Evolutionary conservation across 2,797 vertebrate genomes (phyloP), one percentile per base, ranked within the genome.

Genomic region (Anas bahamensis): DNA sequence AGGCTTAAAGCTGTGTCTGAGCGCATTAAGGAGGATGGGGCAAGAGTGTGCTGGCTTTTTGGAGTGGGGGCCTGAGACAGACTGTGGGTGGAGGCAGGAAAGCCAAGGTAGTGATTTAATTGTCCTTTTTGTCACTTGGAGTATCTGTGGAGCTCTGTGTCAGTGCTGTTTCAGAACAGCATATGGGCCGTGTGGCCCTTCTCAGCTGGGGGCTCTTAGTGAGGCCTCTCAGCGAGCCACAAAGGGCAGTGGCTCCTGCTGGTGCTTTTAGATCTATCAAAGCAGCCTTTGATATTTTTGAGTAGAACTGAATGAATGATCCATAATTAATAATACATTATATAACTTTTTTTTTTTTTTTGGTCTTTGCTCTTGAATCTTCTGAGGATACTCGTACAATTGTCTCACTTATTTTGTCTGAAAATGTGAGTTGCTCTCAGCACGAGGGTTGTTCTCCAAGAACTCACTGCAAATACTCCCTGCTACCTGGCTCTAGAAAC

Each of bases 251-350:
- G 44, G 13, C 52, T 83, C 82, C 83, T 89, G 69, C 37, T 89
- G 74, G 31, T 59, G 42, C 72, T 93, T 91, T 95, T 72, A 73
- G 74, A 86, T 75, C 68, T 59, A 80, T 92, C 63, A 95, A 94
- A 95, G 76, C 24, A 75, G 26, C 22, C 59, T 89, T 86, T 88
- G 65, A 55, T 78, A 50, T 55, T 59, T 83, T 83, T 88, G 4
- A 77, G 33, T 65, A 29, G 55, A 56, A 29, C 15, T 82, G 68
- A 82, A 70, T 60, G 63, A 53, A 63, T 76, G 72, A 82, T 86
- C 79, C 39, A 13, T 74, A 17, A n/a, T 92, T 83, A 90, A 96
- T 88, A 89, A 79, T 63, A 60, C 13, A 53, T 84, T 56, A 65
- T 55, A 17, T 14, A 24, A 66, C 26, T 19, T 22, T 7, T 4